These are phyloP conservation scores for Apamea anceps DNA, from an alignment of 2,888 invertebrate genomes.

Conservation along the genomic window DNA sequence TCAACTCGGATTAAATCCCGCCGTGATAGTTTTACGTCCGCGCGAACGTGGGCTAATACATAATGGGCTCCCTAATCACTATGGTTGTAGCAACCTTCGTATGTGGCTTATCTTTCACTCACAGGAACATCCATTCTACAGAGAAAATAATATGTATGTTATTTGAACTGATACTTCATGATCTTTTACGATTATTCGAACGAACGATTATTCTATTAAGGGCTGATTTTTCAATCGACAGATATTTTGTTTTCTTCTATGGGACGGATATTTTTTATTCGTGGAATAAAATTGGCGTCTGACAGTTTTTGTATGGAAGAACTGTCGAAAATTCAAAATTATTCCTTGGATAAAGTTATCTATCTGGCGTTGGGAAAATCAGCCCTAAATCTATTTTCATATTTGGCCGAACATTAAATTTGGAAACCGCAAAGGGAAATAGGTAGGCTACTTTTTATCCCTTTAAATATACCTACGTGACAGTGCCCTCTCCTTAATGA, in stretches of 20 bases:
- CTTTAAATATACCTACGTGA: not conserved
- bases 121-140: not conserved
- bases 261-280: no score
- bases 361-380: no score
- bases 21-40: no score
- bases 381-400: not conserved
- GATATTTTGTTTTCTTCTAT: no score
- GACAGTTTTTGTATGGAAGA: no score
- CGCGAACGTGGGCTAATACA: not conserved
- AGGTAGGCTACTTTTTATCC: not conserved
- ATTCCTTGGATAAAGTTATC: no score
- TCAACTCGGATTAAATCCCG: no score
- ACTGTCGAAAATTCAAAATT: no score
- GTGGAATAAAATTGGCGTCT: no score
- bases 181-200: no score
- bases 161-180: not conserved
- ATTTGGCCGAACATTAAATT: not conserved
- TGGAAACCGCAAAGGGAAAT: not conserved
- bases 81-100: not conserved
- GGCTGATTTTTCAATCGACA: no score
- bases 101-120: not conserved
- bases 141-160: not conserved
- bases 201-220: not conserved
- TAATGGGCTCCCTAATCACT: not conserved
- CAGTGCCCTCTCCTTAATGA: conserved; percentile 19